Evolutionary conservation across 2,113 vertebrate species (phyloP).

Genomic region (Coptodon bakossiorum): DNA sequence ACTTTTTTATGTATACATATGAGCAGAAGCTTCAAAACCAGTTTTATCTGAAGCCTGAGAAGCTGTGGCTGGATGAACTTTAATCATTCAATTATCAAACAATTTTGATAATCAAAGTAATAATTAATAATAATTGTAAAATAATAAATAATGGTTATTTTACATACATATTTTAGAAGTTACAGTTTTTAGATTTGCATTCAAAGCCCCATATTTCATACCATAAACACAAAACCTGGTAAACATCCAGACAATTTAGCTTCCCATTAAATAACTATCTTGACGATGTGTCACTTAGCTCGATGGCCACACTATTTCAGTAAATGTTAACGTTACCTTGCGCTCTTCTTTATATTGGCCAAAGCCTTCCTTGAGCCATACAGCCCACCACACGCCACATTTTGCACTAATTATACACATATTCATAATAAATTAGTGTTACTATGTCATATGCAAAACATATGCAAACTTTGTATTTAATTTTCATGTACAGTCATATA

Average conservation of each 20-base stretch:
- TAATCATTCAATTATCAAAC: not conserved
- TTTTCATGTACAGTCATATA: not conserved
- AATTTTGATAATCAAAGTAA: not conserved
- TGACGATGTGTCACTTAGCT: not conserved
- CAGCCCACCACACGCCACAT: not conserved
- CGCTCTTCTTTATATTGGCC: not conserved
- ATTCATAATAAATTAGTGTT: not conserved
- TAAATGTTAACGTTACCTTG: not conserved
- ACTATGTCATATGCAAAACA: not conserved
- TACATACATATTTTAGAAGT: not conserved
- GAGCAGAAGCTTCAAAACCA: not conserved
- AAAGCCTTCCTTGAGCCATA: not conserved
- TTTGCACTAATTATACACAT: not conserved
- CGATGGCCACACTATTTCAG: not conserved
- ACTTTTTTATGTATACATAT: not conserved
- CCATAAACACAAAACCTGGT: not conserved
- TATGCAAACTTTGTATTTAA: not conserved
- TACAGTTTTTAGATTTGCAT: not conserved
- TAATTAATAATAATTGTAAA: not conserved
- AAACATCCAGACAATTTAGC: not conserved
- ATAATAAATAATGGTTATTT: not conserved
- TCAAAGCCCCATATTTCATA: not conserved
- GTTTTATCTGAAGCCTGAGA: not conserved
- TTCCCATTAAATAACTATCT: not conserved
- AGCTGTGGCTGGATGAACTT: not conserved